Evolutionary conservation across 2,888 invertebrate genomes (phyloP).

Genomic region (Dyspetes luteomarginatus): DNA sequence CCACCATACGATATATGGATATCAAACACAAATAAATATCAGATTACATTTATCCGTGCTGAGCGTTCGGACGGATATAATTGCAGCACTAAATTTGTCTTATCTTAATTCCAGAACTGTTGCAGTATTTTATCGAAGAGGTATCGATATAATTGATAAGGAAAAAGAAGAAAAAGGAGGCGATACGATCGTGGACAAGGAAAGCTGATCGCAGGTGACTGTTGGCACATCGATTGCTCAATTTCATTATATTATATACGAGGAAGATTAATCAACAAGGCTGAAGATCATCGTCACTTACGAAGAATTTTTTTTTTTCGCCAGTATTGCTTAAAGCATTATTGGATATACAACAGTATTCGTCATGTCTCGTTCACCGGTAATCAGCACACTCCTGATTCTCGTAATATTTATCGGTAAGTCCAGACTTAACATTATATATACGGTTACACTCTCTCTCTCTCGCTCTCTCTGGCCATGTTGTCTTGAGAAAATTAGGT

Average conservation of each 20-base stretch:
- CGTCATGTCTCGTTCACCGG: conserved; percentile 55
- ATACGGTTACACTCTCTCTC: not conserved
- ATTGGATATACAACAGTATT: conserved; percentile 20
- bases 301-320: conserved; percentile 5
- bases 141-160: conserved; percentile 44
- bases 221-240: conserved; percentile 1
- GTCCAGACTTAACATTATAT: not conserved
- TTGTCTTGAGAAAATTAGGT: not conserved
- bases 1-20: too few relatives aligned
- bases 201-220: not conserved
- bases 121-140: conserved; percentile 17
- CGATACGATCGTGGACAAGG: conserved; percentile 12
- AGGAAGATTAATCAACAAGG: conserved; percentile 31
- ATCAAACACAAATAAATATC: too few relatives aligned
- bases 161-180: not conserved
- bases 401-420: conserved; percentile 52
- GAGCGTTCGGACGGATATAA: conserved; percentile 5
- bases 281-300: not conserved
- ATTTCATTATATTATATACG: conserved; percentile 10
- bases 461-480: not conserved
- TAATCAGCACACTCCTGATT: conserved; percentile 35
- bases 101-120: conserved; percentile 51
- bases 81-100: not conserved
- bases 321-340: not conserved
- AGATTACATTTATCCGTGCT: too few relatives aligned